Conservation (phyloP, 2,888 invertebrate genomes). For the Luperina nickerlii region DNA sequence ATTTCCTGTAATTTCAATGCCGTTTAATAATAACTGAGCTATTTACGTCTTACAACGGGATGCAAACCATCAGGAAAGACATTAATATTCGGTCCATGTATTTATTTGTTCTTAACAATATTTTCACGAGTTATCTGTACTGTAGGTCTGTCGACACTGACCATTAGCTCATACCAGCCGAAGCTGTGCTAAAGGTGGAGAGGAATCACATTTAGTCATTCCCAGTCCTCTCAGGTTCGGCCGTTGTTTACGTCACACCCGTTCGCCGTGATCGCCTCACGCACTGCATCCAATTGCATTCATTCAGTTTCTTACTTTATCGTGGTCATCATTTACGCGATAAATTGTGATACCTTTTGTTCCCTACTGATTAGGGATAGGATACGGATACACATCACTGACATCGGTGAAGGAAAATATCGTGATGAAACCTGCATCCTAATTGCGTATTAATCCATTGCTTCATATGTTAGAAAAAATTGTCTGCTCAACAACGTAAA, state of each 20-base stretch:
- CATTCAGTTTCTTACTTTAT: background rate
- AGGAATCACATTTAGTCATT: conserved; percentile 17
- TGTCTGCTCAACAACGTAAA: background rate
- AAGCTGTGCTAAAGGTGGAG: conserved; percentile 34
- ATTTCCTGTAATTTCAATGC: background rate
- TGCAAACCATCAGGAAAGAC: background rate
- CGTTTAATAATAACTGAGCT: background rate
- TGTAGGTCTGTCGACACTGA: conserved; percentile 23
- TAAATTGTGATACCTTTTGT: background rate
- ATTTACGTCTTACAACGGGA: conserved; percentile 4
- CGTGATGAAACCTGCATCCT: background rate
- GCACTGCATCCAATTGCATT: background rate
- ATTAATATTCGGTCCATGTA: background rate
- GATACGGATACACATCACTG: background rate
- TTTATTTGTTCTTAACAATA: conserved; percentile 29
- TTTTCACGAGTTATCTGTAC: background rate
- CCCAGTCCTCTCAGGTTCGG: background rate
- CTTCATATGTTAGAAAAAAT: background rate
- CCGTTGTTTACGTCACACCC: conserved; percentile 9
- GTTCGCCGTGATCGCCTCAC: too few relatives aligned
- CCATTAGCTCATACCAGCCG: conserved; percentile 26
- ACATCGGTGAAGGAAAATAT: background rate
- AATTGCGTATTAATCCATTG: background rate
- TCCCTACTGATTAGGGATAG: too few relatives aligned
- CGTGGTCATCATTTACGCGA: background rate